Percentiles rank a stretch among this genome's conserved stretches.
These are phyloP conservation scores for Drosophila sordidapex DNA, from an alignment of 2,888 invertebrate genomes.

Conservation along the genomic window DNA sequence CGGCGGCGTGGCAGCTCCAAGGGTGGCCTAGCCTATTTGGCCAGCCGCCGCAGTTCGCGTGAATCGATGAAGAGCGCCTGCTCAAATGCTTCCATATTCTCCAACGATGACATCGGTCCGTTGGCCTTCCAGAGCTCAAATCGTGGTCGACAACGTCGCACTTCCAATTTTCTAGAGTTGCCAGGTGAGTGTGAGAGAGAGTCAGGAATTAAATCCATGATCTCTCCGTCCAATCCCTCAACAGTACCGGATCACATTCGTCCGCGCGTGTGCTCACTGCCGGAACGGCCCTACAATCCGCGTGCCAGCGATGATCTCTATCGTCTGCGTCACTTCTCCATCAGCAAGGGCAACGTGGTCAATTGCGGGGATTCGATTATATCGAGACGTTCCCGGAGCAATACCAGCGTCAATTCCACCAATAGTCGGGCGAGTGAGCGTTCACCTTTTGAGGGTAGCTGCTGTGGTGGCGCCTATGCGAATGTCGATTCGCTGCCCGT, in stretches of 20 bases:
- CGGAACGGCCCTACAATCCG: constrained; percentile 94
- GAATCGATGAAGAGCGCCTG: constrained; percentile 88
- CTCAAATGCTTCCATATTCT: constrained; percentile 89
- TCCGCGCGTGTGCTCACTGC: constrained; percentile 93
- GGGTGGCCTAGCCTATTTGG: constrained; percentile 91
- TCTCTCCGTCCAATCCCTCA: constrained; percentile 7
- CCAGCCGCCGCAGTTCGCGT: constrained; percentile 94
- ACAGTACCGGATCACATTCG: constrained; percentile 94
- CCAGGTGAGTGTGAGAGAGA: constrained; percentile 87
- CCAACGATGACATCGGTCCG: constrained; percentile 92
- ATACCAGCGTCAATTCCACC: constrained; percentile 94
- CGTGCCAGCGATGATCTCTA: constrained; percentile 93
- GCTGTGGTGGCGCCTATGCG: constrained; percentile 92
- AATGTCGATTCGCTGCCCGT: constrained; percentile 91
- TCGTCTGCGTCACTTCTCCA: constrained; percentile 93
- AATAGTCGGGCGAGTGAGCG: constrained; percentile 93
- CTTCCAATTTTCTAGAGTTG: constrained; percentile 94
- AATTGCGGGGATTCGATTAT: constrained; percentile 96
- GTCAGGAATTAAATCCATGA: neutral
- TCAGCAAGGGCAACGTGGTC: constrained; percentile 94
- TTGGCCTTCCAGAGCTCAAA: constrained; percentile 92
- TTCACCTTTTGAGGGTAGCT: constrained; percentile 94
- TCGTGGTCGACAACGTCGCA: constrained; percentile 91
- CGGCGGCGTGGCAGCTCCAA: constrained; percentile 88
- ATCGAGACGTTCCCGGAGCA: constrained; percentile 92